Base-by-base conservation (phyloP, 2,797 vertebrate genomes). In the Falco cherrug region DNA sequence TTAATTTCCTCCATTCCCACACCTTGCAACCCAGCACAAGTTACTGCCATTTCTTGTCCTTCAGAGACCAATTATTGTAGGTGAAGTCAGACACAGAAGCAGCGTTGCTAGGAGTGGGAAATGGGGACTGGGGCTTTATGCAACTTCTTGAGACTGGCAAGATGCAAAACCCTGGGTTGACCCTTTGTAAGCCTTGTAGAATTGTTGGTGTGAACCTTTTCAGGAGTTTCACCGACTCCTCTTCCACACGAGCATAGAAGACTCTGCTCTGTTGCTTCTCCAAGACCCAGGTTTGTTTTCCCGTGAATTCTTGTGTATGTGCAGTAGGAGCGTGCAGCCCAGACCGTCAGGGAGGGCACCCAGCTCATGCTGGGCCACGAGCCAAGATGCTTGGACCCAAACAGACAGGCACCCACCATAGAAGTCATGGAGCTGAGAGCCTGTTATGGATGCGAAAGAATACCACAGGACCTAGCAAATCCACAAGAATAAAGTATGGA, bases 51-150 rank as follows among this genome's bases (percentile, higher is more conserved):
- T 70, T 53, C 70, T 69, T n/a, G 76, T 88, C 92, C 97, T 97
- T 95, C 26, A 17, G 97, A 97, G 98, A 95, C 96, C 96, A 98
- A 98, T 98, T 97, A 98, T 4, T n/a, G 87, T 7, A 47, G 84
- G 84, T 83, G 89, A 94, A 95, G 76, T 63, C 89, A 90, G 78
- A n/a, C 67, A 11, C 81, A 68, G 73, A 39, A 65, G 87, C 51
- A 9, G 74, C 16, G 96, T 97, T 98, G 97, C 97, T 91, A 97
- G 50, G 96, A 87, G 31, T 69, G 96, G 96, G 94, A 92, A 20
- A 28, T 6, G 43, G 84, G 79, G 86, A 64, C 53, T 57, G 53
- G 39, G 92, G 63, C 77, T 74, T 90, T 75, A n/a, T 10, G 77
- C 51, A 86, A 79, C 92, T 93, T 73, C 25, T 67, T 3, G 13